Evolutionary conservation across 2,888 invertebrate genomes (phyloP), one percentile per base, ranked within the genome.

Genomic region (Microplitis deprimator): DNA sequence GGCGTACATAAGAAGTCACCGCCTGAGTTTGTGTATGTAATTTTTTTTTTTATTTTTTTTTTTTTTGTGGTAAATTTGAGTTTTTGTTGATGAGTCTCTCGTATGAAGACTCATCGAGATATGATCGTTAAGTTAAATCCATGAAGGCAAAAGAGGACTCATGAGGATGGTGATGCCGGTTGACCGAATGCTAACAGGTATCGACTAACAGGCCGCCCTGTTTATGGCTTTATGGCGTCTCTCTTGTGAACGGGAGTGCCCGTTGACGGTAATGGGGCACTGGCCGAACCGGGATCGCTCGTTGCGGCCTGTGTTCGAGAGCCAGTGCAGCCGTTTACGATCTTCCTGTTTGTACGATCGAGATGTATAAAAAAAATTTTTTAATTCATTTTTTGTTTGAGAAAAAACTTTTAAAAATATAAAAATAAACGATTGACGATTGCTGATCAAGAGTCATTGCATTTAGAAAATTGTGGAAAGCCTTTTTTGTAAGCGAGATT

Each of bases 171-270:
- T 68, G 70, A 74, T 50, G 60, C 75, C 5, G 16, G 39, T 60
- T 59, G 68, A 73, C 59, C 61, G 72, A 72, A 77, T 75, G 78
- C 79, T 81, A 82, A 82, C 82, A 81, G 82, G 81, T 81, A 82
- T 81, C 79, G 80, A 80, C 82, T 81, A 83, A 83, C 82, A 82
- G 81, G 82, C 82, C 81, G 81, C 80, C 82, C 82, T 82, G 81
- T 83, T 84, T 83, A 84, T 82, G 82, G 81, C 79, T 82, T 82
- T 84, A 82, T 82, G 82, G 82, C 80, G 79, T 81, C 81, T 80
- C 67, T 78, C 83, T 82, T 38, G 10, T 76, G 80, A 79, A 81
- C 81, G 80, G 81, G 81, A 82, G 82, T 83, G 82, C 78, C 81
- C 79, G 82, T 80, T 80, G 81, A 81, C 81, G 81, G 82, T 83